phyloP scores from a whole-genome alignment of 2,113 vertebrate genomes.

The Xenopus laevis region DNA sequence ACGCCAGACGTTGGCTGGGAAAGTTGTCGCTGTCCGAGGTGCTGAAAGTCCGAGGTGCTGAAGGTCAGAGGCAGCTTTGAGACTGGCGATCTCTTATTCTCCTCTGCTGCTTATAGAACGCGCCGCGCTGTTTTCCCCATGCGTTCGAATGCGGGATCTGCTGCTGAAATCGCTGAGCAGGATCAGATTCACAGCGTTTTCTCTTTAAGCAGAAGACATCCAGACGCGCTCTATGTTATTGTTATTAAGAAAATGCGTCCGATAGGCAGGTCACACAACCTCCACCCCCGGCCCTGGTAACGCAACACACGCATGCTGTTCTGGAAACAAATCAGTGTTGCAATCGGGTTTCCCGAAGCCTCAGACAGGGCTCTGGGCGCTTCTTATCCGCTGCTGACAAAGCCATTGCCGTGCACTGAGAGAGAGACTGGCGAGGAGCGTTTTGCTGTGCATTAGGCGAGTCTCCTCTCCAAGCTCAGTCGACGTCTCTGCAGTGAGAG shows the following conservation, averaged over 20 bases:
- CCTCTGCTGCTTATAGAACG: not conserved
- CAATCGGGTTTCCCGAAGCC: not conserved
- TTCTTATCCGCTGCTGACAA: conserved; percentile 46
- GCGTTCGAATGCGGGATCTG: too few relatives aligned
- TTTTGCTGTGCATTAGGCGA: conserved; percentile 52
- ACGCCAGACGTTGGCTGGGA: not conserved
- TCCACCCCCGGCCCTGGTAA: conserved; percentile 11
- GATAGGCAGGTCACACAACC: conserved; percentile 19
- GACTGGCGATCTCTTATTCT: not conserved
- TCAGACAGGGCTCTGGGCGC: conserved; percentile 17
- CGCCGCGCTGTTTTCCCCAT: not conserved
- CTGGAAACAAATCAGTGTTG: not conserved
- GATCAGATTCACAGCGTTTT: not conserved
- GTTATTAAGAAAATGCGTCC: conserved; percentile 9
- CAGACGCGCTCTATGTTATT: conserved; percentile 2
- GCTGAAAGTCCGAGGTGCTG: conserved; percentile 36
- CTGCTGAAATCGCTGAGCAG: too few relatives aligned
- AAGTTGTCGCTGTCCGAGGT: conserved; percentile 22
- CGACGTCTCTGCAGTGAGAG: conserved; percentile 52
- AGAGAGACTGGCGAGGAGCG: conserved; percentile 41
- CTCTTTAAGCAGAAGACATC: not conserved
- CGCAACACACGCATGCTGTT: conserved; percentile 21
- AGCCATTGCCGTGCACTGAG: conserved; percentile 50
- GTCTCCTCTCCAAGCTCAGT: conserved; percentile 44
- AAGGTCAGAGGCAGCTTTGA: conserved; percentile 16